phyloP scores from a whole-genome alignment of 1,140 invertebrate species.

The Caenorhabditis briggsae region DNA sequence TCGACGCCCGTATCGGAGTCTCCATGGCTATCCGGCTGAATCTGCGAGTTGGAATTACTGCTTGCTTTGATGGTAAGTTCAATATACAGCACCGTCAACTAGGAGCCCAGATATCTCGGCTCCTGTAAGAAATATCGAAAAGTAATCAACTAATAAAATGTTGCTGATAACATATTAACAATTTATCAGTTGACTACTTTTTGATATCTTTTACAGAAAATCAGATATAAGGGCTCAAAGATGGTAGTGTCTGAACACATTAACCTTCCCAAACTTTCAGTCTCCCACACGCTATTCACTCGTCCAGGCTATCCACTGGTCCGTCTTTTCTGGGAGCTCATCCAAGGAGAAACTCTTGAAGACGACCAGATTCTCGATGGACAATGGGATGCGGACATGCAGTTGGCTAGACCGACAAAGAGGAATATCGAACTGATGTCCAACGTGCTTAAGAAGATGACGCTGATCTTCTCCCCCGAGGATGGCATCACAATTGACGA shows the following conservation, averaged over 20 bases:
- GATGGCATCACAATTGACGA: neutral
- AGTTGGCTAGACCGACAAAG: neutral
- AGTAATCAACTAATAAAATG: no score
- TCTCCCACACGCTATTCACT: neutral
- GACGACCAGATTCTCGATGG: neutral
- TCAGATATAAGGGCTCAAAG: no score
- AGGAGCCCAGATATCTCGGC: no score
- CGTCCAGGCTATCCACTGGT: neutral
- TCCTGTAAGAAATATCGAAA: no score
- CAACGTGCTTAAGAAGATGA: neutral
- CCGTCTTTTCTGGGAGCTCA: neutral
- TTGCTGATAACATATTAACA: no score
- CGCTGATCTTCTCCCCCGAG: neutral
- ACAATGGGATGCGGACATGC: neutral
- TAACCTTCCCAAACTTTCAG: neutral
- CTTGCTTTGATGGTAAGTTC: neutral
- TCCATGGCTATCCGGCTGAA: neutral
- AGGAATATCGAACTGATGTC: neutral
- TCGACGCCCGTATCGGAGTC: neutral
- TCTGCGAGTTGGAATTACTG: conserved; percentile 25
- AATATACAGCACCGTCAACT: no score
- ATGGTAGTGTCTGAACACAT: no score
- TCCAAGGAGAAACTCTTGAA: neutral
- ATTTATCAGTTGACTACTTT: no score
- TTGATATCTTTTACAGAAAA: no score